Evolutionary conservation across 2,797 vertebrate species (phyloP).

Genomic region (Peromyscus aztecus): DNA sequence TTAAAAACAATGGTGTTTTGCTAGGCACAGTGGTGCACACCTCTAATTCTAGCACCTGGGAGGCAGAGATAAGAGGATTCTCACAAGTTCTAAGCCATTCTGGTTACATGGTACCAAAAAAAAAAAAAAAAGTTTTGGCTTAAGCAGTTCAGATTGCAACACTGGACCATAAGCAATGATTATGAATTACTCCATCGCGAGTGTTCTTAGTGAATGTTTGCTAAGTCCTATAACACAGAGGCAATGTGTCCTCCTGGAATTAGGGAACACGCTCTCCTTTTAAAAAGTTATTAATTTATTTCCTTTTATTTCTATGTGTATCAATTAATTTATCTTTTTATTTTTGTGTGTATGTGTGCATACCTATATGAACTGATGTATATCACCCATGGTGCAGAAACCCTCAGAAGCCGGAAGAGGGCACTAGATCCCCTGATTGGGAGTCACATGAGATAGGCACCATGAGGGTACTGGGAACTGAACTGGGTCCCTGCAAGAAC

Average conservation of each 20-base stretch:
- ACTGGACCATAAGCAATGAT: fast-evolving
- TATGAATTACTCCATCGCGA: fast-evolving
- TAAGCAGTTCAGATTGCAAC: fast-evolving
- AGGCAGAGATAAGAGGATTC: background rate
- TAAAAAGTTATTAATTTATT: background rate
- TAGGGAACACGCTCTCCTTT: background rate
- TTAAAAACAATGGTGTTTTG: background rate
- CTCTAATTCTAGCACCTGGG: too few species aligned
- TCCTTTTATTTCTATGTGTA: background rate
- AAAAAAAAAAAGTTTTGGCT: background rate
- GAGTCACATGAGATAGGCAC: background rate
- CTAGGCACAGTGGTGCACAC: too few species aligned
- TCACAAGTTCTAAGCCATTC: background rate
- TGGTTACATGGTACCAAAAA: background rate
- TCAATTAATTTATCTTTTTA: background rate
- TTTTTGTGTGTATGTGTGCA: background rate
- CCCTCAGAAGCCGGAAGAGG: background rate
- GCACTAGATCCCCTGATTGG: background rate
- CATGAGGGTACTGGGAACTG: background rate
- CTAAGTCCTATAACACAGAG: background rate
- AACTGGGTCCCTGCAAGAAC: background rate
- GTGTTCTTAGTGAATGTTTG: fast-evolving
- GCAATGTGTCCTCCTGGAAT: fast-evolving
- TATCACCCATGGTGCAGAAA: background rate
- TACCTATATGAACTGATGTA: background rate